Conservation (phyloP, 2,113 vertebrate species). For the Leptosomus discolor region DNA sequence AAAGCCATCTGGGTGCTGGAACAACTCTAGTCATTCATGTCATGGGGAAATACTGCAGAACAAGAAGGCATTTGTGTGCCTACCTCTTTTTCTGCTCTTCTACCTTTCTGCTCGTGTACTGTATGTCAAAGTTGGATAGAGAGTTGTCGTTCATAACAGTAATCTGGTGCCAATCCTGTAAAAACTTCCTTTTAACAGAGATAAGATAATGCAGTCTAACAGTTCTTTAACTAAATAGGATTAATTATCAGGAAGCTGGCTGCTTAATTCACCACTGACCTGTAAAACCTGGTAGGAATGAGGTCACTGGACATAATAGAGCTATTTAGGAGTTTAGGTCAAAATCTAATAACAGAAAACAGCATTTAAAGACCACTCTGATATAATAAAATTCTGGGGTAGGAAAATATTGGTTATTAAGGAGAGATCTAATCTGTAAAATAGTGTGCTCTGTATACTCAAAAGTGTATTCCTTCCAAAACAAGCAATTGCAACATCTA, state of each 20-base stretch:
- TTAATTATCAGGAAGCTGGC: conserved; percentile 76
- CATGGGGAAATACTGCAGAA: not conserved
- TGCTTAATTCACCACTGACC: conserved; percentile 71
- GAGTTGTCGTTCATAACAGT: conserved; percentile 43
- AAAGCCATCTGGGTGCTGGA: not conserved
- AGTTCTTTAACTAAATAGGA: conserved; percentile 72
- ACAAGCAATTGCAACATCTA: conserved; percentile 68
- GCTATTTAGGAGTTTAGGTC: conserved; percentile 68
- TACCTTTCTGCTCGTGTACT: not conserved
- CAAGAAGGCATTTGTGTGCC: not conserved
- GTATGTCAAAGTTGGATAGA: not conserved
- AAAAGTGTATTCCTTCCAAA: conserved; percentile 61
- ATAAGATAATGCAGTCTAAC: conserved; percentile 72
- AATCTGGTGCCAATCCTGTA: conserved; percentile 57
- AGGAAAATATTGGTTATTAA: conserved; percentile 56
- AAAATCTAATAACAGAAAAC: conserved; percentile 45
- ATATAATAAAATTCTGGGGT: conserved; percentile 27
- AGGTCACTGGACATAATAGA: conserved; percentile 68
- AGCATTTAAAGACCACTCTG: conserved; percentile 57
- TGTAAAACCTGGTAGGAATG: conserved; percentile 67
- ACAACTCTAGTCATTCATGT: not conserved
- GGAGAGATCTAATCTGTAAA: conserved; percentile 56
- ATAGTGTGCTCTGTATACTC: conserved; percentile 20
- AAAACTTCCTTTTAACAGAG: conserved; percentile 71
- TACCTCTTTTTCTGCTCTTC: conserved; percentile 2